phyloP scores from a whole-genome alignment of 2,888 invertebrate genomes.

The Phaedon cochleariae region DNA sequence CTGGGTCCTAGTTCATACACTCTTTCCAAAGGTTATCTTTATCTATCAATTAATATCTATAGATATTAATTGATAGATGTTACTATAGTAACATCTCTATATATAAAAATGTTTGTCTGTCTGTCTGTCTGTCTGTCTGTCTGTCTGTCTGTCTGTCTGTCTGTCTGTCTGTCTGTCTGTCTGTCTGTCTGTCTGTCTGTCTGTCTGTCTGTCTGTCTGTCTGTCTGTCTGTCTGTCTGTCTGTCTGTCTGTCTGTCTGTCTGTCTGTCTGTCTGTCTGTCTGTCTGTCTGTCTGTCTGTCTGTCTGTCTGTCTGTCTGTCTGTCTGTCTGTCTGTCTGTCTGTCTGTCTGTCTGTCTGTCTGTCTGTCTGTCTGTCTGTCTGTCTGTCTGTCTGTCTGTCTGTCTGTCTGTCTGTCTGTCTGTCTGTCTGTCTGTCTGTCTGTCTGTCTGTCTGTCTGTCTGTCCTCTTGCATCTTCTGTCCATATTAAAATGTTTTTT shows the following conservation, averaged over 20 bases:
- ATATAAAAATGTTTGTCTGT: too few relatives aligned
- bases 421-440: neutral
- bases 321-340: neutral
- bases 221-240: slow-evolving; percentile 15
- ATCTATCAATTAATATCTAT: too few relatives aligned
- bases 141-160: slow-evolving; percentile 15
- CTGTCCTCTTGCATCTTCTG: neutral
- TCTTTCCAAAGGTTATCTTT: too few relatives aligned
- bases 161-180: slow-evolving; percentile 15
- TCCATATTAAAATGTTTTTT: too few relatives aligned
- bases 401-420: neutral
- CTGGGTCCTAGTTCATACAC: too few relatives aligned
- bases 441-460: neutral
- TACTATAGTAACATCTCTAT: too few relatives aligned
- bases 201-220: slow-evolving; percentile 15
- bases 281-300: slow-evolving; percentile 15
- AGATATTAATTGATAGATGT: too few relatives aligned
- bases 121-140: slow-evolving; percentile 15
- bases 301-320: slow-evolving; percentile 10
- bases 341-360: neutral
- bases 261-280: slow-evolving; percentile 15
- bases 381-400: neutral
- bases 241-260: slow-evolving; percentile 15
- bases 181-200: slow-evolving; percentile 15
- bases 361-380: neutral